phyloP scores from a whole-genome alignment of 2,888 invertebrate species.

The Capitulum mitella region DNA sequence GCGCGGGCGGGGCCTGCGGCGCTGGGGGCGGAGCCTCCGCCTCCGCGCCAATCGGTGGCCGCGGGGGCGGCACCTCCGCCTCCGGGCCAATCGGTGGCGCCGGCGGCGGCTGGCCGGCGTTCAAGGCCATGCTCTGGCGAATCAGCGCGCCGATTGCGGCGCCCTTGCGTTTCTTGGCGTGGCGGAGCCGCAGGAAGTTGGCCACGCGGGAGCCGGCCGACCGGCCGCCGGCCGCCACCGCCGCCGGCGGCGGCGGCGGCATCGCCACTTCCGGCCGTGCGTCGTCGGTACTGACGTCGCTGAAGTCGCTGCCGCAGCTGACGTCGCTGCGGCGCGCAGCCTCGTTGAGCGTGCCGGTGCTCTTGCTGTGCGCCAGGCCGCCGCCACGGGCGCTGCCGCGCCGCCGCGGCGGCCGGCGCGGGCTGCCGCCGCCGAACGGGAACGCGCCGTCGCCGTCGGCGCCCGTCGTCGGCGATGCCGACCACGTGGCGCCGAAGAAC shows the following conservation, averaged over 20 bases:
- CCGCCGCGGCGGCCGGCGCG: background rate
- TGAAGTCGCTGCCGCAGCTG: background rate
- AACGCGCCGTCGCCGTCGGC: background rate
- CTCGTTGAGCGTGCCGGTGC: background rate
- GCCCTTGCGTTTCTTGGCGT: background rate
- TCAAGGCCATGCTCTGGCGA: background rate
- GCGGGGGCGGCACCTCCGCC: background rate
- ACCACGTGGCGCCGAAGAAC: conserved; percentile 10
- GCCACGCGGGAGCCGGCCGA: background rate
- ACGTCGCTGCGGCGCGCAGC: background rate
- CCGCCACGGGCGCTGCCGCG: too few species aligned
- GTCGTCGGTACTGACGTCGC: background rate
- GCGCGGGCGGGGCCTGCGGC: background rate
- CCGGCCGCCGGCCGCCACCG: background rate
- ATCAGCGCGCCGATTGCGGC: background rate
- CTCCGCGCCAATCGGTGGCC: background rate
- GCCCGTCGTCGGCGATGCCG: background rate
- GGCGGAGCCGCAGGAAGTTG: background rate
- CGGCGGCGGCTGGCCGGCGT: background rate
- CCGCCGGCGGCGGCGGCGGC: background rate
- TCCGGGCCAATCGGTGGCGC: background rate
- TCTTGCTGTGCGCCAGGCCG: background rate
- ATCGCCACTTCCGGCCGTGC: background rate
- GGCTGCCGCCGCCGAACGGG: background rate
- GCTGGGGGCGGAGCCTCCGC: background rate